Percentiles rank a stretch among this genome's conserved stretches.
Evolutionary conservation across 2,113 vertebrate species (phyloP).

Genomic region (Xenus cinereus): DNA sequence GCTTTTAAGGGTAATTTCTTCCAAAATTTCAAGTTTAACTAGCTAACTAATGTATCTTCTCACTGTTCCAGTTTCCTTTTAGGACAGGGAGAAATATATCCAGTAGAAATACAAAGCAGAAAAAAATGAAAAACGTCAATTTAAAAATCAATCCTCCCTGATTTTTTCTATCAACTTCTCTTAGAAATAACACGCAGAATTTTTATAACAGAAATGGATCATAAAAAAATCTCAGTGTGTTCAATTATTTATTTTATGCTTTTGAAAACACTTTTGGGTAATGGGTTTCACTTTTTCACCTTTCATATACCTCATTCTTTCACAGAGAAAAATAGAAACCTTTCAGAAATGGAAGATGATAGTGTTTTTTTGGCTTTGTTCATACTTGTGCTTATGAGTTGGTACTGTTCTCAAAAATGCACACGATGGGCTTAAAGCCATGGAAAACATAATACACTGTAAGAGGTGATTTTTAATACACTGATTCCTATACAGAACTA

Average conservation of each 20-base stretch:
- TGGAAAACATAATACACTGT: neutral
- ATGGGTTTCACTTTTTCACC: neutral
- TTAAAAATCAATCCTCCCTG: constrained; percentile 28
- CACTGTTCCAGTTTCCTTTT: neutral
- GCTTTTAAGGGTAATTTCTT: neutral
- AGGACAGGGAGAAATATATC: neutral
- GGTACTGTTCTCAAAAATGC: neutral
- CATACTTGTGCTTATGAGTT: neutral
- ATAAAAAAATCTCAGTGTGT: neutral
- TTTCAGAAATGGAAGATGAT: neutral
- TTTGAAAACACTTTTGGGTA: constrained; percentile 9
- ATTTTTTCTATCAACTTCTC: neutral
- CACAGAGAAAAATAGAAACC: neutral
- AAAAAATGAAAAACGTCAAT: constrained; percentile 15
- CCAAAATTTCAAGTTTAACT: neutral
- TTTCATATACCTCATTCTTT: neutral
- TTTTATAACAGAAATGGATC: constrained; percentile 17
- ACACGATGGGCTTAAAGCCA: neutral
- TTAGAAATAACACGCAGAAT: neutral
- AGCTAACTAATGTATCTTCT: neutral
- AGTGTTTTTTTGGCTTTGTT: neutral
- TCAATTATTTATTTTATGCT: constrained; percentile 39
- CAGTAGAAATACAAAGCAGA: neutral
- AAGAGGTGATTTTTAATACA: neutral
- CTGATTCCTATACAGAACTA: neutral